phyloP scores from a whole-genome alignment of 2,113 vertebrate species.

The Larimichthys polyactis region DNA sequence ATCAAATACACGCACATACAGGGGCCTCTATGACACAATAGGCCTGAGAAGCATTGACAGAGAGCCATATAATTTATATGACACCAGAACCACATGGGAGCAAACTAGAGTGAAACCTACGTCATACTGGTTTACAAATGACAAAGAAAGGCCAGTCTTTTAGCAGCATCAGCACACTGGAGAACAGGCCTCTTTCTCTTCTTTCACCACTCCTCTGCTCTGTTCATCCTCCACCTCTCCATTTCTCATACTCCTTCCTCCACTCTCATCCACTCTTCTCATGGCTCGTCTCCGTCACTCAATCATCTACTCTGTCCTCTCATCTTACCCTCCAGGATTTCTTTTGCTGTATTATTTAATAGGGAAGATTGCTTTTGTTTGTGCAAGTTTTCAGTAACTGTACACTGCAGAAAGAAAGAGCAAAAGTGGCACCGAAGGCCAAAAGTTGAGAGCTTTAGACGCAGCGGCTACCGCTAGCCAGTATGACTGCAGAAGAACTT shows the following conservation, averaged over 20 bases:
- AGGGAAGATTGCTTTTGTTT: slow-evolving; percentile 32
- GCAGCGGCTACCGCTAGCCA: neutral
- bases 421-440: neutral
- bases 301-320: slow-evolving; percentile 39
- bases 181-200: slow-evolving; percentile 45
- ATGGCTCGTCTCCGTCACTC: slow-evolving; percentile 34
- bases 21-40: slow-evolving; percentile 34
- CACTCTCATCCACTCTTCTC: slow-evolving; percentile 27
- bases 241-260: slow-evolving; percentile 5
- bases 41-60: slow-evolving; percentile 47
- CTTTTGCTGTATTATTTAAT: slow-evolving; percentile 66
- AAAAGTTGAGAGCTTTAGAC: neutral
- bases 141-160: slow-evolving; percentile 53
- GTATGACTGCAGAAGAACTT: neutral
- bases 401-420: neutral
- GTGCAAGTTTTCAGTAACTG: neutral
- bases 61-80: slow-evolving; percentile 54
- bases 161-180: slow-evolving; percentile 34
- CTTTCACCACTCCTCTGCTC: slow-evolving; percentile 13
- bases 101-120: slow-evolving; percentile 32
- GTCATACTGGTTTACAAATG: slow-evolving; percentile 50
- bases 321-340: slow-evolving; percentile 48
- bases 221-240: slow-evolving; percentile 7
- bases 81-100: slow-evolving; percentile 54
- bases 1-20: slow-evolving; percentile 14